Conservation (phyloP, 2,888 invertebrate genomes). For the Papilio elwesi region DNA sequence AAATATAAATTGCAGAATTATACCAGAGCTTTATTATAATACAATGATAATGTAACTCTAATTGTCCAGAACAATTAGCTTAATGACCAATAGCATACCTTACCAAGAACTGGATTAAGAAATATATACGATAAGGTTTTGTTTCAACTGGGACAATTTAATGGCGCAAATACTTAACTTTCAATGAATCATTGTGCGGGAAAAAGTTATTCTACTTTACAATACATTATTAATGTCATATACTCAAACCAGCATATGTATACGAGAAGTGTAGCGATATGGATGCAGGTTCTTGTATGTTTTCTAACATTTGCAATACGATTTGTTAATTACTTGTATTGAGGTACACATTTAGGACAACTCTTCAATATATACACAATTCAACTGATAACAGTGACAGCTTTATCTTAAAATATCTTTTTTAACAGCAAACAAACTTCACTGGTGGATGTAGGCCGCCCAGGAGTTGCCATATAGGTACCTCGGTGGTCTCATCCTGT, state of each 20-base stretch:
- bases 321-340: too few species aligned
- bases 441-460: too few species aligned
- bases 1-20: constrained; percentile 36
- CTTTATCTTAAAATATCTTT: too few species aligned
- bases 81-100: constrained; percentile 9
- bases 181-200: background rate
- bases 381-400: too few species aligned
- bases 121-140: constrained; percentile 29
- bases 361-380: too few species aligned
- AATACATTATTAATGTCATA: background rate
- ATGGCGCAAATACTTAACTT: background rate
- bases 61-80: constrained; percentile 35
- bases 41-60: constrained; percentile 30
- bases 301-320: too few species aligned
- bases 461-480: too few species aligned
- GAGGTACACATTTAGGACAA: background rate
- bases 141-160: constrained; percentile 13
- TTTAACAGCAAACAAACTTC: too few species aligned
- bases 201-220: background rate
- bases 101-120: constrained; percentile 6
- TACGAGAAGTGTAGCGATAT: too few species aligned
- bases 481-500: too few species aligned
- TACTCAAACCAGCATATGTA: background rate
- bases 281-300: too few species aligned
- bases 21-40: constrained; percentile 39